Base-by-base conservation (phyloP, 2,888 invertebrate genomes). In the Aleiodes alternator region DNA sequence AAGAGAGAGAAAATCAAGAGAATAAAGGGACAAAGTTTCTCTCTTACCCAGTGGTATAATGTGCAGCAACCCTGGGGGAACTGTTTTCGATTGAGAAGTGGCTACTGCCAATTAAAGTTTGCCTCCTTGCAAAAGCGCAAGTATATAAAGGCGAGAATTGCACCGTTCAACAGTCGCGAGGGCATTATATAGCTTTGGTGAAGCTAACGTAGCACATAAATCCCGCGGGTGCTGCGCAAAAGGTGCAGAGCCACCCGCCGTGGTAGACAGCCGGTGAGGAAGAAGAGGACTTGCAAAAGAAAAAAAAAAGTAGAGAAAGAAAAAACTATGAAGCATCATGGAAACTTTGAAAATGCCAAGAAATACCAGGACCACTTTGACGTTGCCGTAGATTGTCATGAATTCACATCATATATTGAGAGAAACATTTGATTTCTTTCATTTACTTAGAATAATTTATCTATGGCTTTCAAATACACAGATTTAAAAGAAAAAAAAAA, bases 41-140 rank as follows among this genome's bases (percentile, higher is more conserved):
- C 43, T 43, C 43, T 43, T 43, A 8, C 43, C 7, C 43, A 43
- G 43, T 43, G 9, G 43, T 43, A 43, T 43, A 43, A 43, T 43
- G 43, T 9, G 43, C 43, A 34, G 34, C 57, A 55, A 50, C 75
- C 50, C 55, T 69, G 29, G 51, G 16, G 61, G 64, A 43, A 48
- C 16, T 48, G 59, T 59, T 16, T 72, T 48, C 64, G 76, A 80
- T 80, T 77, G 77, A 80, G 78, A 77, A 71, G 79, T 78, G 79
- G 76, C 79, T 80, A 80, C 77, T 73, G 79, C 79, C 80, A 80
- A 80, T 80, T 80, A 80, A 78, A 78, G 68, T 73, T 76, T 72
- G 71, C 76, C 76, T 72, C 71, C 73, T 78, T 80, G 76, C 75
- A 55, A 78, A 76, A 59, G 29, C 48, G n/a, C 29, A 51, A 50